A percentile compares a stretch with the other conserved stretches of the same genome.
phyloP scores from a whole-genome alignment of 2,888 invertebrate species.

The Cephus nigrinus region DNA sequence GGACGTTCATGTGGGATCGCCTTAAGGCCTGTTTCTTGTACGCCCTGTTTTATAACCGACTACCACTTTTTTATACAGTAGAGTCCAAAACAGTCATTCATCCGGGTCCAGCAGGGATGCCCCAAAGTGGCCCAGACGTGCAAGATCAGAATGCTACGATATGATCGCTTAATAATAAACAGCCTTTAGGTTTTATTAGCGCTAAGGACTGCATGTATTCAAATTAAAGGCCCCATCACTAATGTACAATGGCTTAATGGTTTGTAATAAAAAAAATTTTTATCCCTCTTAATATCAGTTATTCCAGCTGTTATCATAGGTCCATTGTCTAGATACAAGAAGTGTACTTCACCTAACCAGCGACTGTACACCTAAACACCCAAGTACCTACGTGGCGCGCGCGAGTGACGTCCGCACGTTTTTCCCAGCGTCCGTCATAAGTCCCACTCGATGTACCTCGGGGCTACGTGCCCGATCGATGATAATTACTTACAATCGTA shows the following conservation, averaged over 20 bases:
- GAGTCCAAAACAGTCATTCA: constrained; percentile 9
- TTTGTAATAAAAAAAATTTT: too few relatives aligned
- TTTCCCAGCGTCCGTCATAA: constrained; percentile 25
- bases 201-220: too few relatives aligned
- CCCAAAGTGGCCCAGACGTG: too few relatives aligned
- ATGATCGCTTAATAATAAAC: too few relatives aligned
- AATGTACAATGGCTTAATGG: too few relatives aligned
- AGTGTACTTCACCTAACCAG: too few relatives aligned
- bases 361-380: neutral
- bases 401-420: constrained; percentile 7
- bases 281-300: too few relatives aligned
- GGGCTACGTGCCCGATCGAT: constrained; percentile 38
- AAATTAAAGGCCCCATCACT: too few relatives aligned
- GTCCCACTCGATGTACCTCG: constrained; percentile 22
- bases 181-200: too few relatives aligned
- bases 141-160: too few relatives aligned
- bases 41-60: neutral
- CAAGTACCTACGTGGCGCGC: neutral
- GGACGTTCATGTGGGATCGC: neutral
- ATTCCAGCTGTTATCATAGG: too few relatives aligned
- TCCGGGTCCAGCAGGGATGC: neutral
- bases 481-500: constrained; percentile 47
- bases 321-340: too few relatives aligned
- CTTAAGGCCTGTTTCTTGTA: neutral
- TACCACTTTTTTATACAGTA: neutral